phyloP scores from a whole-genome alignment of 2,113 vertebrate genomes.

The Trinectes maculatus region DNA sequence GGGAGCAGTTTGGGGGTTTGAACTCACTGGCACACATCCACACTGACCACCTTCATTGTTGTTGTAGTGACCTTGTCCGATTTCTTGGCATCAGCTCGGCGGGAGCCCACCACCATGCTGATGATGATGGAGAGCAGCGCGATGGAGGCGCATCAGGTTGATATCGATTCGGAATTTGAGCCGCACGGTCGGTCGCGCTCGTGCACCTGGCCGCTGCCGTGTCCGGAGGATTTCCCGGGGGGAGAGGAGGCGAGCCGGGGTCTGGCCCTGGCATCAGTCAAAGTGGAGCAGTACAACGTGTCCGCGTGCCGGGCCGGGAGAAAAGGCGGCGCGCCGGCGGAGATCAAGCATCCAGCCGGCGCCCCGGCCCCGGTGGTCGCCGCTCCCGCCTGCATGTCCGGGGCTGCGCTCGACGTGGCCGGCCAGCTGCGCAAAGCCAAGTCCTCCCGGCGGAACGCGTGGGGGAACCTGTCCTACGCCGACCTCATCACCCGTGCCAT shows the following conservation, averaged over 20 bases:
- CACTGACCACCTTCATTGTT: constrained; percentile 56
- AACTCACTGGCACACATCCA: constrained; percentile 38
- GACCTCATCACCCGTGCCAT: constrained; percentile 98
- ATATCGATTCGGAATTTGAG: constrained; percentile 93
- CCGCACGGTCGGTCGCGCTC: constrained; percentile 90
- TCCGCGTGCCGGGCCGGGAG: constrained; percentile 83
- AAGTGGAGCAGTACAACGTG: constrained; percentile 78
- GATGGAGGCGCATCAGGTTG: constrained; percentile 92
- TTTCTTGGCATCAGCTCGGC: constrained; percentile 46
- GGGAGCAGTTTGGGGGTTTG: constrained; percentile 34
- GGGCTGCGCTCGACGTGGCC: constrained; percentile 88
- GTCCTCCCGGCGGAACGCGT: constrained; percentile 94
- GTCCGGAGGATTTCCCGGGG: constrained; percentile 86
- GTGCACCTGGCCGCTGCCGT: constrained; percentile 94
- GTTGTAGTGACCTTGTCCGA: constrained; percentile 73
- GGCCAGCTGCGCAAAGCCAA: constrained; percentile 95
- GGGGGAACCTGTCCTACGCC: constrained; percentile 98
- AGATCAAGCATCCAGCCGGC: constrained; percentile 83
- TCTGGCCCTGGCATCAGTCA: constrained; percentile 75
- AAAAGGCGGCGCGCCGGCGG: constrained; percentile 86
- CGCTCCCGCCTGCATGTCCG: constrained; percentile 83
- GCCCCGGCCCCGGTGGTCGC: constrained; percentile 77
- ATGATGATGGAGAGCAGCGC: constrained; percentile 89
- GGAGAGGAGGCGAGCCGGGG: constrained; percentile 80
- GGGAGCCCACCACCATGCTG: no score